Base-by-base conservation (phyloP, 2,888 invertebrate genomes). In the Bembecia ichneumoniformis region DNA sequence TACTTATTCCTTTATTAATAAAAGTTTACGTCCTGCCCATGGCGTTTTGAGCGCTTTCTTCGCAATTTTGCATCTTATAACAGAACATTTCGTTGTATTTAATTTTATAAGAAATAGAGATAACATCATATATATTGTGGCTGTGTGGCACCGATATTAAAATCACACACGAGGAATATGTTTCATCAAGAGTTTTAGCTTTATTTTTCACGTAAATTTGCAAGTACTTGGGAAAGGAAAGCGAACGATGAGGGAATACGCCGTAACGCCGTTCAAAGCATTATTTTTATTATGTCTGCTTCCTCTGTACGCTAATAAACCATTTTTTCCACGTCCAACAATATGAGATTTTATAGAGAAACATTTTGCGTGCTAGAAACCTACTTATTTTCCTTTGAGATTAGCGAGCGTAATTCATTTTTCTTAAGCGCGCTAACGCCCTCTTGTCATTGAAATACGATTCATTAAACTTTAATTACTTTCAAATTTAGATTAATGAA, bases 1-100 rank as follows among this genome's bases (percentile, higher is more conserved):
- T 71, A 68, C 73, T 78, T 76, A 73, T 74, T 74, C 68, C 76
- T 80, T 81, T 78, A 80, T 78, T 81, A 81, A 77, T 77, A 79
- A 78, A 79, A 77, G 68, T 78, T 77, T 71, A 73, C 68, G 67
- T 62, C 60, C 61, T 53, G 66, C 63, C 64, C 59, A 63, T 58
- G 59, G 60, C 57, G 52, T 55, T 52, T 55, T 52, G 52, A 56
- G 58, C 58, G 61, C 62, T 60, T 15, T 44, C 9, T 44, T 44
- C 16, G 15, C 3, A 44, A 44, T 16, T 17, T 17, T 16, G 16
- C 13, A 44, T 16, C 16, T 16, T 16, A 13, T 11, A n/a, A n/a
- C 3, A 4, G 5, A 11, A 40, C 40, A 40, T 40, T n/a, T 13
- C 13, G 7, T n/a, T 40, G 7, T 40, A 13, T 13, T 40, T 7